Base-by-base conservation (phyloP, 2,888 invertebrate genomes). In the Marasmarcha lunaedactyla region DNA sequence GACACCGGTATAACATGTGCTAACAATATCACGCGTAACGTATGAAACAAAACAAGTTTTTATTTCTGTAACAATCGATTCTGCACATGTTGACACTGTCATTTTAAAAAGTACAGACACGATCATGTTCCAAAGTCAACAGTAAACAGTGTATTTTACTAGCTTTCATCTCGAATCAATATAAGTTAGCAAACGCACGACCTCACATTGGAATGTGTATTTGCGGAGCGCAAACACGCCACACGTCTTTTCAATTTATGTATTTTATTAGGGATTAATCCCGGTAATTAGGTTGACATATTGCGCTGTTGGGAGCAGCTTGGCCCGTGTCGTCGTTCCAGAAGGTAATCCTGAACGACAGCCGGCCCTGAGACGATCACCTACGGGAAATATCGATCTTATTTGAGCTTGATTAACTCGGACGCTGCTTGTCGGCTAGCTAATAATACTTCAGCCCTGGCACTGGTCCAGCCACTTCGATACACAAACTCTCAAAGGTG, bases 361-460 rank as follows among this genome's bases (percentile, higher is more conserved):
- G 55, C 51, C 63, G 64, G 59, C 64, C 65, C 65, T 61, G 66
- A 63, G 60, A 66, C 63, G 67, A 71, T 70, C 71, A 76, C 69
- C 70, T 69, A 71, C 71, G 70, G 69, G 60, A 68, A 76, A 71
- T 81, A 83, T 83, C 71, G 81, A 81, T 81, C 77, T 78, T 79
- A 79, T 81, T 79, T 71, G 77, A 77, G 81, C 71, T 74, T 79
- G 81, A 83, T 83, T 78, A 81, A 77, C 77, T 74, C 74, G 63
- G 72, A 72, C 74, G 76, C 65, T 34, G 30, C 30, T 30, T 66
- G 74, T 70, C 63, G 71, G 66, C 63, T 72, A 59, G 72, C 79
- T 83, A 83, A 81, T 83, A 83, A 81, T 83, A 83, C 61, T 66
- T 58, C 59, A 61, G 59, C 63, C 62, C 74, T 81, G 83, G 83